These are phyloP conservation scores for Popillia japonica DNA, from an alignment of 1,140 invertebrate genomes.

Conservation along the genomic window DNA sequence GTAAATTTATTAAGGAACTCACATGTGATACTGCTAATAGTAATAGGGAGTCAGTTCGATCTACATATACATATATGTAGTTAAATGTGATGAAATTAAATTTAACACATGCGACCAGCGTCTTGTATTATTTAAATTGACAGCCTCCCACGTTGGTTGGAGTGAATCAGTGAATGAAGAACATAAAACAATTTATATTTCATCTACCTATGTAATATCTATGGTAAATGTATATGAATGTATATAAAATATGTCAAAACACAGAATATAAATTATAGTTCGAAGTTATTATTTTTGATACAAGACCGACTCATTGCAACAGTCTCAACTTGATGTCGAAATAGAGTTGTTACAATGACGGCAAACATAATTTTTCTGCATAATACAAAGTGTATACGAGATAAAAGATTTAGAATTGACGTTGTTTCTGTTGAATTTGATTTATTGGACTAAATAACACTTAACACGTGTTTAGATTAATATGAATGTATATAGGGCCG, in stretches of 20 bases:
- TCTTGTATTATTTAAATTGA: too few relatives aligned
- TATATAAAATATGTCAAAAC: not conserved
- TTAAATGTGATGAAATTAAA: too few relatives aligned
- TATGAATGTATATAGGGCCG: not conserved
- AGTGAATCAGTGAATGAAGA: not conserved
- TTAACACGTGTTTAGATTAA: not conserved
- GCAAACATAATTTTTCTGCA: not conserved
- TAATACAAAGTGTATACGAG: not conserved
- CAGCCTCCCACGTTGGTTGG: too few relatives aligned
- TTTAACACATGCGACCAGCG: too few relatives aligned
- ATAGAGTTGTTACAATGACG: conserved; percentile 10
- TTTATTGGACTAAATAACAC: not conserved
- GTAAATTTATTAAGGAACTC: too few relatives aligned
- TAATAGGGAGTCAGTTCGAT: too few relatives aligned
- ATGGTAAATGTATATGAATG: not conserved
- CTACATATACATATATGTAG: too few relatives aligned
- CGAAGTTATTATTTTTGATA: not conserved
- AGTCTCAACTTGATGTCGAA: not conserved
- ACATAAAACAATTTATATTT: not conserved
- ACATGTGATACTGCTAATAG: too few relatives aligned
- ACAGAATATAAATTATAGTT: not conserved
- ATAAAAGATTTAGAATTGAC: not conserved
- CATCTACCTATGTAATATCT: not conserved
- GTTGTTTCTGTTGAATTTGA: not conserved
- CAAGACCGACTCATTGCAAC: not conserved